These are phyloP conservation scores for Zootoca vivipara DNA, from an alignment of 2,113 vertebrate species.

Conservation along the genomic window DNA sequence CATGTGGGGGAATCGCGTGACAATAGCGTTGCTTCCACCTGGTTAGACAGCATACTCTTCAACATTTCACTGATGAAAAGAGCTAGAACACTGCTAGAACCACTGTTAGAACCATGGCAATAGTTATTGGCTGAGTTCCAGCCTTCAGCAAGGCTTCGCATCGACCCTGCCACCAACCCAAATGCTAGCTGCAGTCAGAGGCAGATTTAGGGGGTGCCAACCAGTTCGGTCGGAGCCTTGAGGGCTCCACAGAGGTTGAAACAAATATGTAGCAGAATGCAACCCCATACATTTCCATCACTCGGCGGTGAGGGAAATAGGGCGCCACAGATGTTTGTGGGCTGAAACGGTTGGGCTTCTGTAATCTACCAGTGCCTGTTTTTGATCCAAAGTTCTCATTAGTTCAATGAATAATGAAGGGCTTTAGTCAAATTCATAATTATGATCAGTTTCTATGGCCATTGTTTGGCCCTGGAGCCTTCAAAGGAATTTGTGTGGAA, in stretches of 20 bases:
- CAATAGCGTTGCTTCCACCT: background rate
- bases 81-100: background rate
- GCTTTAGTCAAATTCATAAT: conserved; percentile 43
- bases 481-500: conserved; percentile 49
- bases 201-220: too few relatives aligned
- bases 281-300: background rate
- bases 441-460: conserved; percentile 32
- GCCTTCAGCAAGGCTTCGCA: too few relatives aligned
- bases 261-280: too few relatives aligned
- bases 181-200: background rate
- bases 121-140: background rate
- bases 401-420: conserved; percentile 48
- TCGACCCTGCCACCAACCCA: background rate
- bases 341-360: background rate
- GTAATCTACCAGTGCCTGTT: background rate
- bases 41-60: background rate
- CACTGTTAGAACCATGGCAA: background rate
- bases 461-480: conserved; percentile 50
- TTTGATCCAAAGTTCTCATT: conserved; percentile 29
- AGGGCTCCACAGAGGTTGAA: too few relatives aligned
- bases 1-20: background rate
- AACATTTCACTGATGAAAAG: background rate
- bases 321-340: background rate
- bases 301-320: background rate
- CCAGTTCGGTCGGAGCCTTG: too few relatives aligned